phyloP scores from a whole-genome alignment of 2,113 vertebrate genomes.

The Clarias gariepinus region DNA sequence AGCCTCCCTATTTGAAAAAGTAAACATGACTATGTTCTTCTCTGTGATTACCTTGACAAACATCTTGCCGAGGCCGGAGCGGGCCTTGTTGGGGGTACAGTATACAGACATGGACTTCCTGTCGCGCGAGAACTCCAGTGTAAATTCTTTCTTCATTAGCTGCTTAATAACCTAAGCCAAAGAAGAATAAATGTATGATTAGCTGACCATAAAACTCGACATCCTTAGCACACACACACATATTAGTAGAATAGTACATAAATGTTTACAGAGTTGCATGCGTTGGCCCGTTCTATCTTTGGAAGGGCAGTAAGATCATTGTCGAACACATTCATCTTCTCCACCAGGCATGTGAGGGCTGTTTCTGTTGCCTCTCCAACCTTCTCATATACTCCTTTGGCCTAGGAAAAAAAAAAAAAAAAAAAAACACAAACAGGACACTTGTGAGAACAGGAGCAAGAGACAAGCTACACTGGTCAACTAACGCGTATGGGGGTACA shows the following conservation, averaged over 20 bases:
- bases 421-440: not conserved
- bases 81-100: slow-evolving; percentile 92
- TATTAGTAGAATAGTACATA: not conserved
- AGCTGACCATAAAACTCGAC: not conserved
- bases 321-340: slow-evolving; percentile 96
- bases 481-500: not conserved
- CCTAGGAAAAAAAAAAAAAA: slow-evolving; percentile 58
- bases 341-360: slow-evolving; percentile 85
- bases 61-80: slow-evolving; percentile 91
- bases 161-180: slow-evolving; percentile 86
- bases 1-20: not conserved
- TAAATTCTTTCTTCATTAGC: slow-evolving; percentile 93
- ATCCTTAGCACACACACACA: not conserved
- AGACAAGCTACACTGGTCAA: not conserved
- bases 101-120: slow-evolving; percentile 99
- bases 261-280: slow-evolving; percentile 83
- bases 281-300: slow-evolving; percentile 85
- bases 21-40: slow-evolving; percentile 41
- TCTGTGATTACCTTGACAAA: slow-evolving; percentile 86
- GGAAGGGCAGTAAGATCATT: slow-evolving; percentile 79
- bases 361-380: slow-evolving; percentile 92
- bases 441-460: not conserved
- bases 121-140: slow-evolving; percentile 91
- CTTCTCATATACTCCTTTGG: slow-evolving; percentile 89
- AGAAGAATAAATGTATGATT: not conserved